Base-by-base conservation (phyloP, 37 sponge, comb jelly and placozoan species). In the Axinella damicornis region DNA sequence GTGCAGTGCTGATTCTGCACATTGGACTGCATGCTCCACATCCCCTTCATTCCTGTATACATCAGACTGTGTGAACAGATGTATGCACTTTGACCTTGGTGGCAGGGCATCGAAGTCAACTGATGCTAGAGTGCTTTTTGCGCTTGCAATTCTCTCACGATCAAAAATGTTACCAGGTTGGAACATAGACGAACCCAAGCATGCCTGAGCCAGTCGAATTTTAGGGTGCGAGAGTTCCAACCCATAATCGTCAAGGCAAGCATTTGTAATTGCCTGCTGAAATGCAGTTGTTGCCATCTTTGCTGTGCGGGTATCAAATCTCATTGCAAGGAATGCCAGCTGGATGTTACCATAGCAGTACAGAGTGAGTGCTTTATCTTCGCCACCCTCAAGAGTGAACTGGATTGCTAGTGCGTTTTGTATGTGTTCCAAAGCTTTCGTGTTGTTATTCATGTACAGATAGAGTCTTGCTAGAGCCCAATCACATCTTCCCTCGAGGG, bases 181-280 rank as follows among this genome's bases (percentile, higher is more conserved):
- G 55, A 14, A 60, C 28, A 6, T 52, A 31, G 79, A 73, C 11
- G 75, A 74, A 2, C 75, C 75, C 1, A 74, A 59, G 27, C 27
- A 74, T 36, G 56, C 2, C 58, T 74, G 75, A 19, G 75, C 75
- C 17, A 74, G 75, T 56, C 75, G n/a, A 11, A 74, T 74, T 15
- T 6, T 2, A 19, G 75, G 53, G 27, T 74, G 75, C 2, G 75
- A 56, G 1, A 68, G 54, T 53, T 69, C 69, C 71, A 60, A 56
- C 15, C 83, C 83, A 53, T n/a, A 68, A 14, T 82, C 83, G 1
- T 57, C 71, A 71, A 19, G 12, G n/a, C 73, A 13, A n/a, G 66
- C 69, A 46, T 46, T 21, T 22, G 39, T 39, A 37, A 69, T 60
- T 19, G 68, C 71, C 2, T 13, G 30, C 32, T 54, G 72, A 15